These are phyloP conservation scores for Gambusia yucatana DNA, from an alignment of 2,797 vertebrate genomes.

Conservation along the genomic window DNA sequence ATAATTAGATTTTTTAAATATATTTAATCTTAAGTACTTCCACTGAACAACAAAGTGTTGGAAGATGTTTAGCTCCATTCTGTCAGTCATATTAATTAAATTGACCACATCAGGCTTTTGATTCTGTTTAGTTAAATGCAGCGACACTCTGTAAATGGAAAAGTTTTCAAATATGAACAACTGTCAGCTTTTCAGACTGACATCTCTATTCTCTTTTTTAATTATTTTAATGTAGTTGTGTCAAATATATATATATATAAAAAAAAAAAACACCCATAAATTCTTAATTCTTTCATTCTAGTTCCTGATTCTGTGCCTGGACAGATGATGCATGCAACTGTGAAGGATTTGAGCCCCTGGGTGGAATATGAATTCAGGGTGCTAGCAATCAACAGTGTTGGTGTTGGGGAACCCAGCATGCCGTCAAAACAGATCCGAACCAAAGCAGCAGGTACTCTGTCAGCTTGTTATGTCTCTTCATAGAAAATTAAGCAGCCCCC, in stretches of 20 bases:
- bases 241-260: background rate
- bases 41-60: background rate
- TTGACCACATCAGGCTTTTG: background rate
- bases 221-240: background rate
- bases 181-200: conserved; percentile 20
- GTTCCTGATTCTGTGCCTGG: conserved; percentile 89
- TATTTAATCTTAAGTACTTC: background rate
- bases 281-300: conserved; percentile 81
- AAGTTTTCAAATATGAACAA: conserved; percentile 10
- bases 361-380: conserved; percentile 91
- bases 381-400: conserved; percentile 87
- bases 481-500: conserved; percentile 54
- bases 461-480: conserved; percentile 42
- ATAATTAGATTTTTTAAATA: background rate
- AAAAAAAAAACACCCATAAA: conserved; percentile 48
- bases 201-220: background rate
- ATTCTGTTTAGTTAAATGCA: background rate
- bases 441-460: conserved; percentile 84
- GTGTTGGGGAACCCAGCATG: conserved; percentile 87
- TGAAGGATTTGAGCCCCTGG: conserved; percentile 88
- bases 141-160: conserved; percentile 5
- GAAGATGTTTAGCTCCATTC: background rate
- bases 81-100: background rate
- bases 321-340: conserved; percentile 84
- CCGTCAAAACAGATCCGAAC: conserved; percentile 85